These are phyloP conservation scores for Pachyuromys duprasi DNA, from an alignment of 2,797 vertebrate genomes.

Conservation along the genomic window DNA sequence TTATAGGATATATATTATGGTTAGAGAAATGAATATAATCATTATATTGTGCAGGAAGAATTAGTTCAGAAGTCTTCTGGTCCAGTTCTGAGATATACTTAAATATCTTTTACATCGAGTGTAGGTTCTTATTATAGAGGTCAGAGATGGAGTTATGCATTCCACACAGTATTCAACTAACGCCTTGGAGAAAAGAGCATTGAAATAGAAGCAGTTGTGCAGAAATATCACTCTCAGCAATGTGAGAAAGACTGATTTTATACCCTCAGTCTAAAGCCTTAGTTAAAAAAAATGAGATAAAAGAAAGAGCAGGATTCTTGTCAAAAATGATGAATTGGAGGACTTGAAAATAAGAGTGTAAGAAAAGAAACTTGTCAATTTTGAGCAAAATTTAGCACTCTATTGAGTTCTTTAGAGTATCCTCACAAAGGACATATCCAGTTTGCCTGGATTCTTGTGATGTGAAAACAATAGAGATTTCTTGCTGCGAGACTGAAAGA, in stretches of 20 bases:
- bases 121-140: not conserved
- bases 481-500: not conserved
- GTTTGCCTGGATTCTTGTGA: not conserved
- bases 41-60: not conserved
- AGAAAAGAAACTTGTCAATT: conserved; percentile 41
- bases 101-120: not conserved
- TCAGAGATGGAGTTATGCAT: not conserved
- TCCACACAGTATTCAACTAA: not conserved
- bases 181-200: conserved; percentile 64
- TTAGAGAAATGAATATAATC: not conserved
- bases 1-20: not conserved
- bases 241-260: conserved; percentile 67
- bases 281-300: not conserved
- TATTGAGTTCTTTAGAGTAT: not conserved
- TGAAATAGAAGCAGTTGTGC: not conserved
- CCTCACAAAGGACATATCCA: not conserved
- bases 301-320: conserved; percentile 40
- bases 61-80: not conserved
- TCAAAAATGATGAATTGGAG: conserved; percentile 62
- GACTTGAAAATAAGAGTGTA: conserved; percentile 57
- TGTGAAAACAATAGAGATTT: not conserved
- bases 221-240: conserved; percentile 60
- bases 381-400: conserved; percentile 58
- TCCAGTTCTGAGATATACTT: not conserved
- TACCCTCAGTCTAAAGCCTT: not conserved